These are phyloP conservation scores for Gyrodactylus bullatarudis DNA, from an alignment of 1,140 invertebrate genomes.

Conservation along the genomic window DNA sequence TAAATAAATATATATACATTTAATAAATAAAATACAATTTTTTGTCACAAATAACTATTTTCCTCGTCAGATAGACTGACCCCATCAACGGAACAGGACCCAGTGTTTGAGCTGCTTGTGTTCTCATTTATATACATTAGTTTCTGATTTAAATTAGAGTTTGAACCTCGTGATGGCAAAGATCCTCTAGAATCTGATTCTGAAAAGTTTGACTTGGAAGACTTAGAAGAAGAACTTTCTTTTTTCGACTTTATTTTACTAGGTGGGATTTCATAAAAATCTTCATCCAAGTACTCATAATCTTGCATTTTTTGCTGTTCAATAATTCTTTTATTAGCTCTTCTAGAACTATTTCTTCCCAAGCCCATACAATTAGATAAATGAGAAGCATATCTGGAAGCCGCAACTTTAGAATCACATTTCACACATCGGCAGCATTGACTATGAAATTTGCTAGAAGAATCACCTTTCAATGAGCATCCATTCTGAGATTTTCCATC, in stretches of 20 bases:
- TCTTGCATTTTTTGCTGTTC: not conserved
- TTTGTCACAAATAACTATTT: not conserved
- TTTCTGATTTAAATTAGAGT: not conserved
- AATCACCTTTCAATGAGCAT: not conserved
- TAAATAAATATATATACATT: too few species aligned
- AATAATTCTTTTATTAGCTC: not conserved
- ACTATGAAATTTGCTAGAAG: too few species aligned
- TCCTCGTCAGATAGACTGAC: not conserved
- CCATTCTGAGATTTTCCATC: not conserved
- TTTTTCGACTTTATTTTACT: not conserved
- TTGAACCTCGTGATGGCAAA: not conserved
- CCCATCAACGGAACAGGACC: not conserved
- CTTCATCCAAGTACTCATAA: not conserved
- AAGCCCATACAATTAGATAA: constrained; percentile 4
- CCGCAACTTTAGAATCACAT: not conserved
- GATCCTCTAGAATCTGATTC: not conserved
- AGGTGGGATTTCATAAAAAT: not conserved
- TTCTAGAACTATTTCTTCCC: not conserved
- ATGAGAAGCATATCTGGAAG: not conserved
- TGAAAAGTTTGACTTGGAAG: not conserved
- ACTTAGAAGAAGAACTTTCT: not conserved
- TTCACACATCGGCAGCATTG: not conserved
- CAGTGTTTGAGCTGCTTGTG: not conserved
- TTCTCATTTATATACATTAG: not conserved
- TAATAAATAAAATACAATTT: too few species aligned